Conservation (phyloP, 2,797 vertebrate species). For the Gymnoscopelus braueri region DNA sequence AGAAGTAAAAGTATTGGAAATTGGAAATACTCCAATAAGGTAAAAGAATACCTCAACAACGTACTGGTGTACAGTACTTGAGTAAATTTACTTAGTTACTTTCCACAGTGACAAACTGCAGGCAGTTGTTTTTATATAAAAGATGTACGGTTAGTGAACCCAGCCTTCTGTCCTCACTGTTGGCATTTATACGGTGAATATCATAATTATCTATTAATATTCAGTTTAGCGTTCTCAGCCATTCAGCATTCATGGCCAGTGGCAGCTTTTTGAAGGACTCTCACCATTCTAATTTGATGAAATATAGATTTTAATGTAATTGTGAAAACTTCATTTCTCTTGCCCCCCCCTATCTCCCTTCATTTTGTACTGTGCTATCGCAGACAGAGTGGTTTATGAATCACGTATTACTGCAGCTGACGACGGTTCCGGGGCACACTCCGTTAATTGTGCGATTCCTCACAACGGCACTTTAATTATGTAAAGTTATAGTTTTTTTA, state of each 20-base stretch:
- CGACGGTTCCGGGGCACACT: conserved; percentile 49
- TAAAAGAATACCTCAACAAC: too few species aligned
- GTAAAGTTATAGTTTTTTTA: conserved; percentile 51
- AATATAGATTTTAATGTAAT: conserved; percentile 75
- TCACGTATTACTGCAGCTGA: conserved; percentile 64
- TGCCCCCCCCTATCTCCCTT: conserved; percentile 9
- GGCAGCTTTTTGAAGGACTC: conserved; percentile 57
- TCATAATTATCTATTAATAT: conserved; percentile 63
- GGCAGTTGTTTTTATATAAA: conserved; percentile 22
- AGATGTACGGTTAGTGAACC: conserved; percentile 16
- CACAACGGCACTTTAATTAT: conserved; percentile 73
- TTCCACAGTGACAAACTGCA: too few species aligned
- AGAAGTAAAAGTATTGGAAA: too few species aligned
- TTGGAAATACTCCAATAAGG: too few species aligned
- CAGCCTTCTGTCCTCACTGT: conserved; percentile 7
- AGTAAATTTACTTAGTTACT: too few species aligned
- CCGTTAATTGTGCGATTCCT: conserved; percentile 74
- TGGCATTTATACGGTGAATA: conserved; percentile 17
- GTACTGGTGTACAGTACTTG: too few species aligned
- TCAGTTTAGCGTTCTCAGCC: conserved; percentile 47
- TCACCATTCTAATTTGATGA: conserved; percentile 70
- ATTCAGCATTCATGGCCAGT: conserved; percentile 54
- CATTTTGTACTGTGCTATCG: conserved; percentile 59
- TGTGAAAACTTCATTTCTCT: conserved; percentile 73
- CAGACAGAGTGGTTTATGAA: conserved; percentile 58